These are phyloP conservation scores for Drosophila murphyi DNA, from an alignment of 1,140 invertebrate species.

Conservation along the genomic window DNA sequence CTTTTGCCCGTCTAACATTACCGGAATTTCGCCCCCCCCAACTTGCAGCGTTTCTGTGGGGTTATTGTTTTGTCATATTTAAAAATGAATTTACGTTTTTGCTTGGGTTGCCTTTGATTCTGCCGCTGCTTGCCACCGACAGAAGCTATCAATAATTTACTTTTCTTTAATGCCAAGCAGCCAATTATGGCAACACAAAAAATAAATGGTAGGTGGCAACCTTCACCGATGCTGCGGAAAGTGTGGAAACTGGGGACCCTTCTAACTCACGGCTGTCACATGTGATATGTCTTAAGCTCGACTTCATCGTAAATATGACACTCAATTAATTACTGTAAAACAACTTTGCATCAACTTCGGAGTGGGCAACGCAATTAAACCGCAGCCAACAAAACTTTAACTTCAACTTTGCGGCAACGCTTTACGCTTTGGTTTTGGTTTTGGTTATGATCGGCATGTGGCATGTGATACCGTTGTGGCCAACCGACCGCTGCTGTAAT, in stretches of 20 bases:
- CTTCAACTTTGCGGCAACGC: conserved; percentile 7
- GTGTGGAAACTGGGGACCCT: neutral
- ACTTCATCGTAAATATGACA: conserved; percentile 64
- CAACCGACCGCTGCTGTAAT: neutral
- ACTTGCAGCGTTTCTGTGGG: neutral
- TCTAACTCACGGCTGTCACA: conserved; percentile 39
- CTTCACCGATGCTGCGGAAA: neutral
- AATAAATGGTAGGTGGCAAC: neutral
- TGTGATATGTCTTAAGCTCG: conserved; percentile 51
- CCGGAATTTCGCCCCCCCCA: conserved; percentile 10
- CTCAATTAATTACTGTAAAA: conserved; percentile 67
- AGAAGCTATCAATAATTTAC: conserved; percentile 80
- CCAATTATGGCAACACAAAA: conserved; percentile 58
- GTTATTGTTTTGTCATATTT: conserved; percentile 80
- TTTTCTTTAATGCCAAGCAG: conserved; percentile 62
- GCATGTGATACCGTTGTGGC: conserved; percentile 33
- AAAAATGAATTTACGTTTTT: conserved; percentile 74
- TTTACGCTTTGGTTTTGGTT: conserved; percentile 1
- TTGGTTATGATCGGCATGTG: neutral
- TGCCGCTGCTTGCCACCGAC: neutral
- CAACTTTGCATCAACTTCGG: conserved; percentile 23
- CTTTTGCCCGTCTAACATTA: conserved; percentile 47
- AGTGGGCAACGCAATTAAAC: conserved; percentile 33
- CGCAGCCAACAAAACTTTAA: neutral
- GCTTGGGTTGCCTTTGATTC: conserved; percentile 19